A percentile compares a stretch with the other conserved stretches of the same genome.
These are phyloP conservation scores for Anastrepha ludens DNA, from an alignment of 1,140 invertebrate species.

Conservation along the genomic window DNA sequence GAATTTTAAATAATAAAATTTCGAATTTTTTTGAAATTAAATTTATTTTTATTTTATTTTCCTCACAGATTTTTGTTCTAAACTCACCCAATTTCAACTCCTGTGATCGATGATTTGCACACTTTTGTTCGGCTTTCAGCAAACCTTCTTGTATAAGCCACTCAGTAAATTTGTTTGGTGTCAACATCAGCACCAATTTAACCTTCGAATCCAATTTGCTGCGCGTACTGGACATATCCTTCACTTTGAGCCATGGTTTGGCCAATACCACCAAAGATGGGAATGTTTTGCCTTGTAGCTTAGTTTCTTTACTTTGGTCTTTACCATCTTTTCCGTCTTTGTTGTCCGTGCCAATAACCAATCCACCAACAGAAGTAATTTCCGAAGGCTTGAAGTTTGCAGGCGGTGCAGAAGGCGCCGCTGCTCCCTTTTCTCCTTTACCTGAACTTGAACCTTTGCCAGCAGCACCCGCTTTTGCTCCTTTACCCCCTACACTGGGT, in stretches of 20 bases:
- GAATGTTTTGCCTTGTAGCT: conserved; percentile 87
- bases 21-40: background rate
- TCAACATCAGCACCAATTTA: conserved; percentile 85
- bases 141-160: conserved; percentile 91
- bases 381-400: conserved; percentile 78
- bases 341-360: conserved; percentile 77
- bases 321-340: conserved; percentile 78
- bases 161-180: conserved; percentile 88
- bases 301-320: conserved; percentile 78
- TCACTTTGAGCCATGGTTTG: conserved; percentile 82
- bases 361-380: conserved; percentile 80
- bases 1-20: background rate
- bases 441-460: conserved; percentile 52
- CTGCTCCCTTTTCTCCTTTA: conserved; percentile 59
- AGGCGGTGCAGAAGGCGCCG: conserved; percentile 42
- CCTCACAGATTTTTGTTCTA: background rate
- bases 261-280: conserved; percentile 88
- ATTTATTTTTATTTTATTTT: conserved; percentile 27
- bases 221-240: conserved; percentile 78
- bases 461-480: conserved; percentile 50
- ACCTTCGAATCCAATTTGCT: conserved; percentile 82
- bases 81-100: conserved; percentile 82
- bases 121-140: conserved; percentile 85
- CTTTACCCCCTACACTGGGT: conserved; percentile 59
- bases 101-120: conserved; percentile 79